Evolutionary conservation across 2,888 invertebrate genomes (phyloP), one percentile per base, ranked within the genome.

Genomic region (Idaea aversata): DNA sequence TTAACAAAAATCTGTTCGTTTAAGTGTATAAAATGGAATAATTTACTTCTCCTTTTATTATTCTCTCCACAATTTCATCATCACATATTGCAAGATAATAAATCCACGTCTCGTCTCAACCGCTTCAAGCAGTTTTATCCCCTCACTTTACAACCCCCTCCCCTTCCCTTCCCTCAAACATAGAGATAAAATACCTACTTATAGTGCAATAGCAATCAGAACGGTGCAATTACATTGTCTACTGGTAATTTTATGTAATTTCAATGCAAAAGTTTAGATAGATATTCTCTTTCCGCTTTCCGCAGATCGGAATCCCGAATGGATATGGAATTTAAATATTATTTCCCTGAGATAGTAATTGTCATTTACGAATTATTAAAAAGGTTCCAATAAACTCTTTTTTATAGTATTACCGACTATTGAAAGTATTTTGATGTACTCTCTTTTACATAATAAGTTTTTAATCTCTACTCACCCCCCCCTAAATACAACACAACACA

Each of bases 71-170:
- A 47, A 47, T 47, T 47, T 47, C 47, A 47, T 47, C 47, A 47
- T 47, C 47, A 47, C 47, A 47, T 47, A 47, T 47, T 47, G 47
- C 47, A 47, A 47, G 47, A 47, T 47, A 47, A 47, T 47, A 47
- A 47, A 47, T 47, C 47, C 47, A 47, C 47, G 47, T 47, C 47
- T 47, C 47, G 47, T 47, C 47, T 47, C 25, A 47, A 47, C 47
- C 47, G 47, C 47, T 47, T 47, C 47, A 47, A 47, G 47, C 47
- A 47, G 47, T 47, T 47, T 47, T 13, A 47, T 47, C 47, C 47
- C 47, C 47, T 47, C 47, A 47, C 10, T 47, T 25, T 25, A 25
- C 47, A 6, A 1, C 5, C 36, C 47, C 47, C 10, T 13, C 13
- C 47, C 7, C 47, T 7, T 10, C 10, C 13, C 47, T 47, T 10